Evolutionary conservation across 1,140 invertebrate species (phyloP), one percentile per base, ranked within the genome.

Genomic region (Drosophila orosa): DNA sequence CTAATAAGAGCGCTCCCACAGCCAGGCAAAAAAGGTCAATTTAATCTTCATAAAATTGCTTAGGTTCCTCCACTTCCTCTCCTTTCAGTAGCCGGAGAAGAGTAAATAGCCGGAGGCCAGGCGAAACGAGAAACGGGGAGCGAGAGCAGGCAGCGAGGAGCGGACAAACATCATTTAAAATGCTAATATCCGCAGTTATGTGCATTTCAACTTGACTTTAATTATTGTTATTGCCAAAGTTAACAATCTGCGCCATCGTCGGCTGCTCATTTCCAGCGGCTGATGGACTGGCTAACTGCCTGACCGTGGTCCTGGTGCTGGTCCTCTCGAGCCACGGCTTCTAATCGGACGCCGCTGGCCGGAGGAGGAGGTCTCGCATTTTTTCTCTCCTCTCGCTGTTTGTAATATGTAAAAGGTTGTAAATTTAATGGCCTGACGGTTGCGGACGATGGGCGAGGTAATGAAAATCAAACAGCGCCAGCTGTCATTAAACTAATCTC

Each of bases 141-240:
- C 17, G 19, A 9, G 17, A 58, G 45, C 37, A 19, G 47, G 66
- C 27, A 59, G 58, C 33, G 17, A 57, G 50, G 33, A 65, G 69
- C 47, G 75, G 47, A 78, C 72, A 84, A 90, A 86, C 80, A 91
- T 87, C 83, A 84, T 90, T 90, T 84, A 89, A 90, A 90, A 90
- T 90, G 89, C 80, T 90, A 90, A 90, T 90, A 83, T 79, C 78
- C 77, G 83, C 83, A 66, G 80, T 85, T 89, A 91, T 89, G 90
- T 81, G 78, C 89, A 84, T 90, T 90, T 89, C 89, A 90, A 90
- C 80, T 87, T 73, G 83, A 87, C 89, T 90, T 87, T 90, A 91
- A 91, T 90, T 90, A 90, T 90, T 90, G 89, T 90, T 90, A 90
- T 90, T 84, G 84, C 83, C 80, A 75, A 90, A 90, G 87, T 85